Evolutionary conservation across 2,113 vertebrate species (phyloP).

Genomic region (Phocoena sinus): DNA sequence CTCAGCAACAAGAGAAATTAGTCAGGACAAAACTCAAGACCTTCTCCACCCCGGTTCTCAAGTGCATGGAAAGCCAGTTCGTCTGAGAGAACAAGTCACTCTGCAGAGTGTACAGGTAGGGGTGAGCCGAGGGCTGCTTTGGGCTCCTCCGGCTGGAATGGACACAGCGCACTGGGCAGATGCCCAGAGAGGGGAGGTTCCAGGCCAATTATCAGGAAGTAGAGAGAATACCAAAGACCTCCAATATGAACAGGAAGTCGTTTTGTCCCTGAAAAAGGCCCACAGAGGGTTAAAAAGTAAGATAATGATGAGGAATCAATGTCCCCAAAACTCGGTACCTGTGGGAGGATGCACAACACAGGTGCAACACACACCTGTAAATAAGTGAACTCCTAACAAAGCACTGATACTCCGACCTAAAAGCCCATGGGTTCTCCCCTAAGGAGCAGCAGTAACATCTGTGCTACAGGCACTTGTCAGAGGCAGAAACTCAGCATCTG

Average conservation of each 20-base stretch:
- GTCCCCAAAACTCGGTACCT: neutral
- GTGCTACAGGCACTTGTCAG: neutral
- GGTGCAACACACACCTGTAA: neutral
- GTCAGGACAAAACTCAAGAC: neutral
- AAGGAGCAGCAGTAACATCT: neutral
- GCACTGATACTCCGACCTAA: neutral
- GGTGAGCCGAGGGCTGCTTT: neutral
- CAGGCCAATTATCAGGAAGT: neutral
- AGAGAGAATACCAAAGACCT: neutral
- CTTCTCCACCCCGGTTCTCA: neutral
- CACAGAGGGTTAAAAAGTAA: neutral
- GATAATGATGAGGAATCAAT: neutral
- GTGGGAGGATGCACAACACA: neutral
- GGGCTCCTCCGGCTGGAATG: neutral
- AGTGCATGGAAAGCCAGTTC: too few relatives aligned
- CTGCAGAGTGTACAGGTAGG: accelerated
- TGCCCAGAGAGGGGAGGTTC: neutral
- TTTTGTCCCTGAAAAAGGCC: neutral
- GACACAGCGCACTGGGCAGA: too few relatives aligned
- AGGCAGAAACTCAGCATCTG: neutral
- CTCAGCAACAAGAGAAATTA: neutral
- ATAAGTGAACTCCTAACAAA: neutral
- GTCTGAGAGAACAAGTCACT: neutral
- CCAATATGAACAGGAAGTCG: neutral
- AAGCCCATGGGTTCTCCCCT: neutral